phyloP scores from a whole-genome alignment of 2,113 vertebrate species.

The Myotis davidii region DNA sequence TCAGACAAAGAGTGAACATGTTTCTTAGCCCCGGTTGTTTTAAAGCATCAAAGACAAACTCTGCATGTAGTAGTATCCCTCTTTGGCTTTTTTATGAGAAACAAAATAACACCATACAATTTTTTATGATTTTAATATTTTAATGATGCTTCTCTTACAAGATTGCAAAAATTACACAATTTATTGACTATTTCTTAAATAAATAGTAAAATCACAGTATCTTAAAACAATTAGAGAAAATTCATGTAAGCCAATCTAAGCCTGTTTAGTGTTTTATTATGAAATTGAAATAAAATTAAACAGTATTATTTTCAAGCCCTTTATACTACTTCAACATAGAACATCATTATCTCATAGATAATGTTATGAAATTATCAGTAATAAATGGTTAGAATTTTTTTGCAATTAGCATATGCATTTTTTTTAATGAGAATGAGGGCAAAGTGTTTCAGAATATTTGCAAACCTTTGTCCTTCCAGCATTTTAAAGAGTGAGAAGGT shows the following conservation, averaged over 20 bases:
- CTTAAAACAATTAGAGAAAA: background rate
- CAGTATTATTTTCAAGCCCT: background rate
- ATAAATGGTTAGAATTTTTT: conserved; percentile 16
- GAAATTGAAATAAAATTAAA: background rate
- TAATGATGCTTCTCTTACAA: background rate
- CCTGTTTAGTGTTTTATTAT: background rate
- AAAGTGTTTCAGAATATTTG: background rate
- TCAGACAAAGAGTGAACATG: background rate
- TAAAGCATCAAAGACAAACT: background rate
- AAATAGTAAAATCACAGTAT: background rate
- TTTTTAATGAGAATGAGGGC: background rate
- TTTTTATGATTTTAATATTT: background rate
- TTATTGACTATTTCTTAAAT: background rate
- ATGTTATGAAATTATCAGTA: background rate
- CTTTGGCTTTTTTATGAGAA: background rate
- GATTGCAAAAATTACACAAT: background rate
- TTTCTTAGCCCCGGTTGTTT: background rate
- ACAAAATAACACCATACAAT: background rate
- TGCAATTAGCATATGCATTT: background rate
- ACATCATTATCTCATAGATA: background rate
- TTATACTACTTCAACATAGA: background rate
- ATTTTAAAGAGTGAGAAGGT: background rate
- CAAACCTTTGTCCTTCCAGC: background rate
- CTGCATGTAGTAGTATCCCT: background rate
- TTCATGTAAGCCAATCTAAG: background rate